Evolutionary conservation across 2,888 invertebrate genomes (phyloP), one percentile per base, ranked within the genome.

Genomic region (Drosophila atroscutellata): DNA sequence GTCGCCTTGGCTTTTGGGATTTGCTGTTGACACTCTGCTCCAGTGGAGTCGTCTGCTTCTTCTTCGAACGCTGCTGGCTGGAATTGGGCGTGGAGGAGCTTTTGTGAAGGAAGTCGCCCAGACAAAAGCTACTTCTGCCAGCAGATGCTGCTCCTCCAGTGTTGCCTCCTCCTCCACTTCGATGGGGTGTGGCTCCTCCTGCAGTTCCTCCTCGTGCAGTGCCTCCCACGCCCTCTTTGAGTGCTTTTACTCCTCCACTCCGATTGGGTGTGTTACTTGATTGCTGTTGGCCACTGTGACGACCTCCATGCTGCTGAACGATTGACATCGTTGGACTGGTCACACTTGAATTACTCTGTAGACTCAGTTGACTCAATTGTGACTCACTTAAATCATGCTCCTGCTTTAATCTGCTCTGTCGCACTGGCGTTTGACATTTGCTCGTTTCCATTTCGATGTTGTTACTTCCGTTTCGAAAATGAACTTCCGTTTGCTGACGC

Each of bases 401-500:
- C 15, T 55, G 30, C 34, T 34, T 34, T 20, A 71, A 30, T n/a
- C 39, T 75, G 18, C 20, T n/a, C 13, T 57, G 70, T 0, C 66
- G 78, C 1, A 82, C 54, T 8, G 90, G 86, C 0, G 91, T 90
- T 42, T 75, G 72, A 24, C 78, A 80, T 52, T 90, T 85, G 18
- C 89, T 86, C 0, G 90, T 84, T 1, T 92, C 91, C 6, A 77
- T 64, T 24, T 81, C 86, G 18, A 73, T 80, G 13, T 24, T 45
- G 45, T 45, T 24, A 45, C 24, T 24, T 45, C 61, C 51, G 1
- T 24, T 11, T 3, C 81, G 90, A n/a, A 90, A 82, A 67, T 92
- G 94, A 93, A 93, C 92, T 70, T 94, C 94, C 42, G 95, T 95
- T 86, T 94, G 94, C 77, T 92, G 94, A 55, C 95, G 93, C 73